phyloP scores from a whole-genome alignment of 2,888 invertebrate genomes.

The Arctia plantaginis region DNA sequence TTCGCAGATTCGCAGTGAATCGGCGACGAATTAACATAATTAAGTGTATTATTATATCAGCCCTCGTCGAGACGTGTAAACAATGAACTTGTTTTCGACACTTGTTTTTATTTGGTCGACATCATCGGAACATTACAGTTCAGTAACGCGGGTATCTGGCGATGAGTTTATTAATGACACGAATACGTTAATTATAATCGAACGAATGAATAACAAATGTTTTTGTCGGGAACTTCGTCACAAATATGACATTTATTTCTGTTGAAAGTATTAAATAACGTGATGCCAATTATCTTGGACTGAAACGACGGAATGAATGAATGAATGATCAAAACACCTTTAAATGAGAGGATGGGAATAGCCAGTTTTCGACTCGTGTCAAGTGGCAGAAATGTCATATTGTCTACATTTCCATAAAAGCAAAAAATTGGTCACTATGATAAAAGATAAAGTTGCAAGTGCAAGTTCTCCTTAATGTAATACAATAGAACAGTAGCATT shows the following conservation, averaged over 20 bases:
- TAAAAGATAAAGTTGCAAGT: background rate
- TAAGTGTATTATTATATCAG: conserved; percentile 77
- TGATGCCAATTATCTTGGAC: conserved; percentile 46
- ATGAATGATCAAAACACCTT: background rate
- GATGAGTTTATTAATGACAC: conserved; percentile 22
- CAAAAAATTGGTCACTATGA: background rate
- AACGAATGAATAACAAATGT: conserved; percentile 23
- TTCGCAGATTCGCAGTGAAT: conserved; percentile 82
- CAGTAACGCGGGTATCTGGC: conserved; percentile 24
- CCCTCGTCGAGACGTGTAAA: conserved; percentile 62
- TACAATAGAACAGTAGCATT: conserved; percentile 28
- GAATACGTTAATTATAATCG: conserved; percentile 24
- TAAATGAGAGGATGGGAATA: background rate
- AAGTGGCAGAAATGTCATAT: background rate
- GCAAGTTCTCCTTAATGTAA: conserved; percentile 17
- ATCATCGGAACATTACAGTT: conserved; percentile 36
- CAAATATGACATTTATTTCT: conserved; percentile 7
- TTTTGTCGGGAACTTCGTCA: conserved; percentile 10
- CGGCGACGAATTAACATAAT: conserved; percentile 82
- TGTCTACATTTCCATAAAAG: background rate
- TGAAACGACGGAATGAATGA: background rate
- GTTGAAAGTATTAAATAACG: conserved; percentile 52
- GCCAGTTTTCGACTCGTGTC: background rate
- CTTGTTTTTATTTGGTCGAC: conserved; percentile 54
- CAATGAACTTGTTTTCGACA: conserved; percentile 55